Evolutionary conservation across 2,797 vertebrate species (phyloP), one percentile per base, ranked within the genome.

Genomic region (Danio jaintianensis): DNA sequence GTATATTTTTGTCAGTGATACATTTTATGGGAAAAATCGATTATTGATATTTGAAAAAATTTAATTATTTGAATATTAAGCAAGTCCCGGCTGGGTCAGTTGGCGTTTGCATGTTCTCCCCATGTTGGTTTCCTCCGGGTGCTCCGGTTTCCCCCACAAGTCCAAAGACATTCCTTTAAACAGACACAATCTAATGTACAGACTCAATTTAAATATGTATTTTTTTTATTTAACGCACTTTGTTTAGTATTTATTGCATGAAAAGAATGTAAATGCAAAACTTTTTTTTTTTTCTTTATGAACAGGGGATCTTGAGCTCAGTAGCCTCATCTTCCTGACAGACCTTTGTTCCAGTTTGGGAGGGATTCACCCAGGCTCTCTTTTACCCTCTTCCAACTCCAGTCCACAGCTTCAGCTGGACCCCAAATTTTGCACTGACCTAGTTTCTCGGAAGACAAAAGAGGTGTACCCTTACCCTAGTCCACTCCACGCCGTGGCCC

Each of bases 391-490:
- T 16, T 87, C 92, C 4, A 88, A 90, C 47, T 83, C 83, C 38
- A 86, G 76, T 61, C 83, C 79, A 18, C 92, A 85, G 78, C 84
- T 92, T 58, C 92, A 92, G 62, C 73, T 95, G 78, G 94, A 95
- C 77, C 87, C 90, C 16, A 92, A 90, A 59, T 96, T 91, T 87
- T 94, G 92, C 80, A 93, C 90, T 0, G 94, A 96, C 87, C 85
- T 96, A 52, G 91, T 96, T 52, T 96, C 94, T 50, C 90, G 92
- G 48, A 91, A 93, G 84, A 95, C 93, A 82, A 94, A 94, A 83
- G 95, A 96, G 80, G 91, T 95, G 40, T 96, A 96, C 82, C 84
- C 92, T 11, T 96, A 94, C 83, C 95, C 95, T 12, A 96, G 95
- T 82, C 95, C 95, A 0, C 88, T 96, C 79, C 95, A 96, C 40